Conservation (phyloP, 2,888 invertebrate species). For the Isotomurus palustris region DNA sequence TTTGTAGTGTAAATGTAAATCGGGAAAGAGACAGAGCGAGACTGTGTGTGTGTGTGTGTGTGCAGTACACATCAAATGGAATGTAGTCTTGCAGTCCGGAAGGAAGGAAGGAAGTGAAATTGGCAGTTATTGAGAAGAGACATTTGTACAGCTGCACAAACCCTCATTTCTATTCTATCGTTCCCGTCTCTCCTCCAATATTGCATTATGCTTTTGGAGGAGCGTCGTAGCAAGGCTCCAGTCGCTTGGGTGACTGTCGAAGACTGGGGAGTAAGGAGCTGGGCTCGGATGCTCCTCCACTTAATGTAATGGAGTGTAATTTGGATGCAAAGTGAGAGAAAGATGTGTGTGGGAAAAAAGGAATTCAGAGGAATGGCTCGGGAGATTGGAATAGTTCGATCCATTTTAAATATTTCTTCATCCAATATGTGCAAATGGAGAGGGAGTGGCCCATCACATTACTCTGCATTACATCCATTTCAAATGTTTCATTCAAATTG, state of each 20-base stretch:
- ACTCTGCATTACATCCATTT: background rate
- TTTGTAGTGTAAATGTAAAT: too few species aligned
- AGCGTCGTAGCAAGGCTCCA: background rate
- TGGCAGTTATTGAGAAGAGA: background rate
- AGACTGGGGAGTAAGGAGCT: background rate
- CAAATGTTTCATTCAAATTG: conserved; percentile 3
- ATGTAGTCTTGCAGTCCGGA: too few species aligned
- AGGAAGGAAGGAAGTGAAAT: too few species aligned
- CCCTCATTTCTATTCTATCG: conserved; percentile 11
- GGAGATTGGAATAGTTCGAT: background rate
- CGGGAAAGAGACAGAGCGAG: too few species aligned
- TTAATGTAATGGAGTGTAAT: background rate
- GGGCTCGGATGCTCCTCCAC: background rate
- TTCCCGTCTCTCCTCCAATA: conserved; percentile 2
- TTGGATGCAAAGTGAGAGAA: background rate
- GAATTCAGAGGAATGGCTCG: background rate
- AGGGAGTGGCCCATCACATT: background rate
- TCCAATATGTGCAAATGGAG: background rate
- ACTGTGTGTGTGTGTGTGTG: too few species aligned
- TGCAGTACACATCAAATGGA: too few species aligned
- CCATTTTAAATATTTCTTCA: background rate
- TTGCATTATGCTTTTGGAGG: background rate
- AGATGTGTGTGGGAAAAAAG: background rate
- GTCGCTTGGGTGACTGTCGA: background rate
- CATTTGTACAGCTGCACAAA: background rate